phyloP scores from a whole-genome alignment of 2,888 invertebrate species.

The Aphidoletes aphidimyza region DNA sequence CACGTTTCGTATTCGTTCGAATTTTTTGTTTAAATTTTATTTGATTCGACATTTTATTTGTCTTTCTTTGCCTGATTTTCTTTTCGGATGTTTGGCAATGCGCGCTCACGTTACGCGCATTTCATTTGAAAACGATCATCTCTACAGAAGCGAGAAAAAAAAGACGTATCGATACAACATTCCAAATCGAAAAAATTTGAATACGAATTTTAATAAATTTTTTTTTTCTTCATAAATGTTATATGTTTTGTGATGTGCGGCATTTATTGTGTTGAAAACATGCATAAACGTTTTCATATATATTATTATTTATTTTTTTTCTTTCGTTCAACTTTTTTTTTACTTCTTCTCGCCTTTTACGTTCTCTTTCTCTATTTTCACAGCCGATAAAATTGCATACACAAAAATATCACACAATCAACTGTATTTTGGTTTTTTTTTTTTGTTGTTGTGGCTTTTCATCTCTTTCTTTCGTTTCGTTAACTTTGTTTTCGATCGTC shows the following conservation, averaged over 20 bases:
- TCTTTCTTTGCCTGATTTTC: background rate
- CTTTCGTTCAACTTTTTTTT: background rate
- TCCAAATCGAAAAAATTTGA: conserved; percentile 22
- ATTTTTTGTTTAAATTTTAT: background rate
- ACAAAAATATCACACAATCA: conserved; percentile 22
- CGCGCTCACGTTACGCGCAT: background rate
- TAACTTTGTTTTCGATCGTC: conserved; percentile 15
- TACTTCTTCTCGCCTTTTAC: background rate
- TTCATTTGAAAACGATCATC: background rate
- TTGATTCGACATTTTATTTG: background rate
- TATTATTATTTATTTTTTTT: background rate
- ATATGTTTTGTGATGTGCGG: background rate
- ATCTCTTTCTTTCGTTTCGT: background rate
- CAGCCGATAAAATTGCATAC: background rate
- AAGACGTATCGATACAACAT: background rate
- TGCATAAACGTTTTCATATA: conserved; percentile 6
- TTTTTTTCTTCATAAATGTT: too few species aligned
- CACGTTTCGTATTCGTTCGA: background rate
- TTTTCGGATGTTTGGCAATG: background rate
- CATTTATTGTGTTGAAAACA: conserved; percentile 4
- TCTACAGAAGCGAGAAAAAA: background rate
- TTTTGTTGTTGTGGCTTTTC: background rate
- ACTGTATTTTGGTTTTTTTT: too few species aligned
- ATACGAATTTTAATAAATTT: conserved; percentile 39
- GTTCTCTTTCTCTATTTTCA: conserved; percentile 49